Conservation (phyloP, 2,113 vertebrate genomes). For the Pseudolaguvia tuberculata region DNA sequence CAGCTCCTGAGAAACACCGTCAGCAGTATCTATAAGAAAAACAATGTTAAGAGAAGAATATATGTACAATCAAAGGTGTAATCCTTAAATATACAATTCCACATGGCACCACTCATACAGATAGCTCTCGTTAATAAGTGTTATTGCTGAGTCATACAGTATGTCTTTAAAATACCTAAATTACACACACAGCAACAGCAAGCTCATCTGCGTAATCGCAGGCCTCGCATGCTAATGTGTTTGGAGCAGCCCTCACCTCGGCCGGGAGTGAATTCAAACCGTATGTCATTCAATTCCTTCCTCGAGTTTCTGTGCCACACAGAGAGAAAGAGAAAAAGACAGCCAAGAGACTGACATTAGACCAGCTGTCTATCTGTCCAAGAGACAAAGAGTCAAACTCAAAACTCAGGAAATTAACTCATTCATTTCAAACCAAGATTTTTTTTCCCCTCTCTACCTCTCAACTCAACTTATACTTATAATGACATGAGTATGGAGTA, state of each 20-base stretch:
- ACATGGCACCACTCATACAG: background rate
- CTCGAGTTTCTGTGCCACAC: conserved; percentile 83
- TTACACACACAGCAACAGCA: background rate
- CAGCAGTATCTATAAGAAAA: conserved; percentile 82
- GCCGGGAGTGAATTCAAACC: conserved; percentile 95
- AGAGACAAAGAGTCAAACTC: background rate
- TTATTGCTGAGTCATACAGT: background rate
- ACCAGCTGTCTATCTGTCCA: conserved; percentile 20
- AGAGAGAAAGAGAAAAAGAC: conserved; percentile 17
- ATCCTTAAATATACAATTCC: background rate
- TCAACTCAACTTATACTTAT: too few species aligned
- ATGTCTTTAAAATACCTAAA: background rate
- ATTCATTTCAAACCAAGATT: background rate
- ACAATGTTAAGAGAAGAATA: conserved; percentile 1
- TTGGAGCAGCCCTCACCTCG: conserved; percentile 74
- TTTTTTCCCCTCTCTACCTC: too few species aligned
- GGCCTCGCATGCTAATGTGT: conserved; percentile 15
- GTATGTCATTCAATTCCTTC: conserved; percentile 97
- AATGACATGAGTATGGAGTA: background rate
- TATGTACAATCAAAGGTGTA: background rate
- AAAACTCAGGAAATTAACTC: background rate
- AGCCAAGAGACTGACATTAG: background rate
- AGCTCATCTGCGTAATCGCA: background rate
- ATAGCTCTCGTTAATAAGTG: background rate
- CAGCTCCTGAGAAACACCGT: conserved; percentile 97